Evolutionary conservation across 2,113 vertebrate species (phyloP).

Genomic region (Opisthocomus hoazin): DNA sequence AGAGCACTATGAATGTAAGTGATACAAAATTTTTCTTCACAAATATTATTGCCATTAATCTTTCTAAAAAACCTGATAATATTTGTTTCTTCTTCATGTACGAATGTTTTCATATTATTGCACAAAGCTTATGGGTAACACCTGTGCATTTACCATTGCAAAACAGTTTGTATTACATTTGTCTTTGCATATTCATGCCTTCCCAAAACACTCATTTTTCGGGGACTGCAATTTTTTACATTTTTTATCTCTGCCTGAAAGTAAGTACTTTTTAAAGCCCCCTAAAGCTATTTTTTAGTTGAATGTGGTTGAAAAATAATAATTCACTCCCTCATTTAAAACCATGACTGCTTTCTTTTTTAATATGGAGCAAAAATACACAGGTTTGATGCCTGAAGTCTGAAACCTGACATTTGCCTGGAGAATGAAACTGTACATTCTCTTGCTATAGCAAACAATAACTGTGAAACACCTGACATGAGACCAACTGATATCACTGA

Average conservation of each 20-base stretch:
- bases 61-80: not conserved
- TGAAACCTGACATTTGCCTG: not conserved
- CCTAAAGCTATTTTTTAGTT: not conserved
- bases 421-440: not conserved
- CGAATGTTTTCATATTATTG: not conserved
- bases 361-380: not conserved
- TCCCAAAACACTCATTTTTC: not conserved
- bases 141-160: not conserved
- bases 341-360: not conserved
- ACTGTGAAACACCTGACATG: not conserved
- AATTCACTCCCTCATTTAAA: not conserved
- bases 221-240: not conserved
- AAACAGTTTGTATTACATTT: not conserved
- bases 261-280: not conserved
- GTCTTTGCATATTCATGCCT: not conserved
- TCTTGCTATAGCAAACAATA: not conserved
- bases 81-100: not conserved
- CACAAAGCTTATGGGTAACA: not conserved
- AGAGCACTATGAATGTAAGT: not conserved
- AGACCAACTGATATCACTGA: not conserved
- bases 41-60: not conserved
- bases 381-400: not conserved
- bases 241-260: not conserved
- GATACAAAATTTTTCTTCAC: not conserved
- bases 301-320: not conserved